Percentiles rank a stretch among this genome's conserved stretches.
These are phyloP conservation scores for Gymnocephalus cernua DNA, from an alignment of 2,113 vertebrate species.

Conservation along the genomic window DNA sequence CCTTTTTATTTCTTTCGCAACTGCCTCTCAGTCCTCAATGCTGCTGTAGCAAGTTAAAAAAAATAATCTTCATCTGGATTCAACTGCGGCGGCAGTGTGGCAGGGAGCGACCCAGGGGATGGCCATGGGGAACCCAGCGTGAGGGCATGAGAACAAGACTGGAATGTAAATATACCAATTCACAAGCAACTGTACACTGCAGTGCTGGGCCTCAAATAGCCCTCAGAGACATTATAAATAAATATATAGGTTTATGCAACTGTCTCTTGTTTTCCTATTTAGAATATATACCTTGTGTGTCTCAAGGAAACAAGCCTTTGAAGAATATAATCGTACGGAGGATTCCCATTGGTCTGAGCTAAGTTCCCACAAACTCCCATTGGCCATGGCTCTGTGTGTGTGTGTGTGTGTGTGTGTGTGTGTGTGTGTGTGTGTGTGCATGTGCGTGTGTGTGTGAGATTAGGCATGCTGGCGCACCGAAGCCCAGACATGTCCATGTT, in stretches of 20 bases:
- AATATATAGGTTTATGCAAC: slow-evolving; percentile 68
- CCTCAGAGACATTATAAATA: slow-evolving; percentile 62
- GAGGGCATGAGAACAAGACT: slow-evolving; percentile 81
- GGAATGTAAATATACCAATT: slow-evolving; percentile 74
- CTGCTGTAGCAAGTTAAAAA: slow-evolving; percentile 1
- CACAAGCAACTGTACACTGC: slow-evolving; percentile 53
- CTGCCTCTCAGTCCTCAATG: background rate
- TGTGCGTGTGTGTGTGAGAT: slow-evolving; percentile 44
- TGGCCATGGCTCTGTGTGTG: slow-evolving; percentile 46
- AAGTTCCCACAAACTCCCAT: slow-evolving; percentile 79
- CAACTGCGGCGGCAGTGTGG: slow-evolving; percentile 31
- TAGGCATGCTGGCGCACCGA: slow-evolving; percentile 70
- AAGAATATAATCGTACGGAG: slow-evolving; percentile 39
- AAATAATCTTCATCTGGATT: slow-evolving; percentile 25
- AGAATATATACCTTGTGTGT: slow-evolving; percentile 72
- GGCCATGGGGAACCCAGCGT: slow-evolving; percentile 44
- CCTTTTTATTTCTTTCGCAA: slow-evolving; percentile 5
- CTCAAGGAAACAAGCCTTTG: slow-evolving; percentile 59
- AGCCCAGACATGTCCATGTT: slow-evolving; percentile 75
- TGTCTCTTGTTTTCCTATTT: slow-evolving; percentile 66
- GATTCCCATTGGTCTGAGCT: slow-evolving; percentile 56
- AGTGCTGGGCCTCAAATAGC: slow-evolving; percentile 64
- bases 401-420: slow-evolving; percentile 14
- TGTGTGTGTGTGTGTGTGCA: background rate
- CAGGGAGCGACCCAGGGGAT: slow-evolving; percentile 48